Conservation (phyloP, 2,113 vertebrate genomes). For the Laticauda colubrina region DNA sequence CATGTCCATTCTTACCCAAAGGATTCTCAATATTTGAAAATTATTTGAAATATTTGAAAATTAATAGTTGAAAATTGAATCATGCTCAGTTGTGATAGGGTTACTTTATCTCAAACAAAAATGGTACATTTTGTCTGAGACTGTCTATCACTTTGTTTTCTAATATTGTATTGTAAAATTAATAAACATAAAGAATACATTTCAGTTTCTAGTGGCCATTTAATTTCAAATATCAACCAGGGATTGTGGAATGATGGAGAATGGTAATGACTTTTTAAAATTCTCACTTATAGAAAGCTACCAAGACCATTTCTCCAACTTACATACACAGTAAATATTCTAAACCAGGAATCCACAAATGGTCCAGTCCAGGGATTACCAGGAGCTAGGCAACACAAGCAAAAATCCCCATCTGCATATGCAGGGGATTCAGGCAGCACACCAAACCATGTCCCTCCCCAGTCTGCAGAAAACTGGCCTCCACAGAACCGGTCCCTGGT, state of each 20-base stretch:
- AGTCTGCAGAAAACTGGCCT: neutral
- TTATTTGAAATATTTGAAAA: too few species aligned
- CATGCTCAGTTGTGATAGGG: neutral
- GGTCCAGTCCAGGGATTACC: too few species aligned
- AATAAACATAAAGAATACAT: neutral
- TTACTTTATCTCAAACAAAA: neutral
- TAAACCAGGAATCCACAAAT: neutral
- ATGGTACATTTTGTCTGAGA: neutral
- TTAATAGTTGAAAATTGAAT: neutral
- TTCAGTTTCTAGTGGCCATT: neutral
- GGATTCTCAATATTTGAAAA: neutral
- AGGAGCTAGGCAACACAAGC: neutral
- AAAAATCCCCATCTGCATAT: neutral
- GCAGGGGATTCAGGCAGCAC: neutral
- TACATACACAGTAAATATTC: neutral
- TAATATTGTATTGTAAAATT: neutral
- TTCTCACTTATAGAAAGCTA: neutral
- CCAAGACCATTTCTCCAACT: neutral
- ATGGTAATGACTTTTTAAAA: neutral
- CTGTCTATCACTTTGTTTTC: neutral
- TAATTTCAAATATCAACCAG: neutral
- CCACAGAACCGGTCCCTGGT: neutral
- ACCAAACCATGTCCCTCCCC: neutral
- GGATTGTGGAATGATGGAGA: neutral
- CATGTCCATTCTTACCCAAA: neutral